Conservation (phyloP, 2,113 vertebrate genomes). For the Pyxicephalus adspersus region DNA sequence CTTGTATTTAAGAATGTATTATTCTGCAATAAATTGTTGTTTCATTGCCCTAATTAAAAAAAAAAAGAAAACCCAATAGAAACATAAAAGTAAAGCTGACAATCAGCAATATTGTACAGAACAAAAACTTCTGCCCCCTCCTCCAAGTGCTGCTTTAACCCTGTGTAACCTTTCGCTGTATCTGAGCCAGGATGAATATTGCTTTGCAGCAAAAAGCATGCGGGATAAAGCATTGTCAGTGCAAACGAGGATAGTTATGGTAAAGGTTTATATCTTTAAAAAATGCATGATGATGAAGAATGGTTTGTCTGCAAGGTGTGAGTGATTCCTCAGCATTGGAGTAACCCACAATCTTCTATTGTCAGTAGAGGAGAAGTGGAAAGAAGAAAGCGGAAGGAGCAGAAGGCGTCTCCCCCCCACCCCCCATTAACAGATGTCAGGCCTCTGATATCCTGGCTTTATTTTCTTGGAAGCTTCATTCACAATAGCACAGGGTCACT, state of each 20-base stretch:
- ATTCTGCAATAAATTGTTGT: background rate
- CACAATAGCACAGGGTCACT: slow-evolving; percentile 19
- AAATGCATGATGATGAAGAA: background rate
- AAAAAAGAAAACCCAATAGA: background rate
- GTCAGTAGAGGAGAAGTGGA: slow-evolving; percentile 8
- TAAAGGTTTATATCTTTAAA: background rate
- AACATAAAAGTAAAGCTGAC: background rate
- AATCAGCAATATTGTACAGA: slow-evolving; percentile 1
- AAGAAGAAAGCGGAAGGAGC: slow-evolving; percentile 15
- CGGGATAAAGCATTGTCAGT: background rate
- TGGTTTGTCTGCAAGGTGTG: background rate
- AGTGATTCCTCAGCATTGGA: background rate
- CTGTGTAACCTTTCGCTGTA: slow-evolving; percentile 4
- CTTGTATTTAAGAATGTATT: too few relatives aligned
- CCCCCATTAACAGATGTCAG: slow-evolving; percentile 42
- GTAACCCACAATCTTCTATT: slow-evolving; percentile 8
- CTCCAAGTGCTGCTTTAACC: slow-evolving; percentile 6
- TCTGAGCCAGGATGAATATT: background rate
- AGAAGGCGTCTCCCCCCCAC: background rate
- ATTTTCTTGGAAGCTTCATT: slow-evolving; percentile 36
- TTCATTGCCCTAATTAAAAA: background rate
- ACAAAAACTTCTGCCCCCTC: background rate
- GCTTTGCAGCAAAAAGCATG: background rate
- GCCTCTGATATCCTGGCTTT: slow-evolving; percentile 42
- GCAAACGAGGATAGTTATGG: slow-evolving; percentile 5